Base-by-base conservation (phyloP, 2,888 invertebrate genomes). In the Callyntrura guangdongensis region DNA sequence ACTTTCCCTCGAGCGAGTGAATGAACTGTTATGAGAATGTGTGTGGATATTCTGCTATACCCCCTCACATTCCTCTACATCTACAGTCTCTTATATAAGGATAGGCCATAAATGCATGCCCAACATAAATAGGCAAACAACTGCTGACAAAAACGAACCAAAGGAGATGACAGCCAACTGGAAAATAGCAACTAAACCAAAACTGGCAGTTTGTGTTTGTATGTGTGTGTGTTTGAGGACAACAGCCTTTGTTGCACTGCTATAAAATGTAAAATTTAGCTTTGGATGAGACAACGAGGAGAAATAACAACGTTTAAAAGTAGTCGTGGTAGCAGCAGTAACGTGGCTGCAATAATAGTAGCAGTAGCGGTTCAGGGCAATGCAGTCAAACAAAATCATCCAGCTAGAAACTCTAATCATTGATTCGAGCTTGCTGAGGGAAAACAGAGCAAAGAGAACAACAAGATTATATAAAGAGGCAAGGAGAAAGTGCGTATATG, bases 1-100 rank as follows among this genome's bases (percentile, higher is more conserved):
- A 89, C 88, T 77, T 83, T 89, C 89, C 89, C 89, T 67, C 67
- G 20, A 89, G 88, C 88, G 22, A 67, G 67, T 67, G 83, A 64
- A 25, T 36, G 83, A 84, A 84, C 64, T 67, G 79, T 72, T 79
- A 79, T 49, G 25, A 3, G 59, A 14, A 72, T 72, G 20, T 67
- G 27, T 25, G 72, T 27, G 27, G n/a, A n/a, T 56, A 56, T 27
- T 22, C 4, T 56, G 14, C 27, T n/a, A 25, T 17, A 20, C n/a
- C n/a, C n/a, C n/a, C n/a, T n/a, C n/a, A n/a, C n/a, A n/a, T n/a
- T n/a, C n/a, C n/a, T n/a, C n/a, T n/a, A n/a, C n/a, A n/a, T n/a
- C n/a, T n/a, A n/a, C n/a, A n/a, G n/a, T n/a, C n/a, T n/a, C n/a
- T n/a, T n/a, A n/a, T 53, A 11, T 47, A 20, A 0, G 17, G 47